phyloP scores from a whole-genome alignment of 2,888 invertebrate species.

The Meteorus cinctellus region DNA sequence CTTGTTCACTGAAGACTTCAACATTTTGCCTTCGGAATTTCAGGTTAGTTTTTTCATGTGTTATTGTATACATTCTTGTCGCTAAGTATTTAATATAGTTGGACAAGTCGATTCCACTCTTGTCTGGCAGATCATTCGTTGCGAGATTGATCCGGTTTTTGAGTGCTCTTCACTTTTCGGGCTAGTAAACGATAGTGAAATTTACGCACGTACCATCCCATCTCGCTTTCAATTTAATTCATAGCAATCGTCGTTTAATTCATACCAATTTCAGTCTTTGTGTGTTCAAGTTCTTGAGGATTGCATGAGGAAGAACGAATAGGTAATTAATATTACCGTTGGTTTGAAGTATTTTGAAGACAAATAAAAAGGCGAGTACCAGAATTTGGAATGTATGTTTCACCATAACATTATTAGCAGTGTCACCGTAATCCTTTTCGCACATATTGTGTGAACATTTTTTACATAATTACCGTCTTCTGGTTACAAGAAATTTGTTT shows the following conservation, averaged over 20 bases:
- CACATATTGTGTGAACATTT: too few species aligned
- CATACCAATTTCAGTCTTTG: too few species aligned
- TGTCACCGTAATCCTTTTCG: too few species aligned
- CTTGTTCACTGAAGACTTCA: not conserved
- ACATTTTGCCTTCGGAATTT: slow-evolving; percentile 4
- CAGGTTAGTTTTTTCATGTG: slow-evolving; percentile 16
- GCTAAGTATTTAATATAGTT: not conserved
- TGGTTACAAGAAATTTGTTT: not conserved
- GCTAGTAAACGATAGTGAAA: slow-evolving; percentile 42
- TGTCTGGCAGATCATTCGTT: slow-evolving; percentile 3
- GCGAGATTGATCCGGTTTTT: slow-evolving; percentile 37
- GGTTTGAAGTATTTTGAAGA: too few species aligned
- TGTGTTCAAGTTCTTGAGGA: too few species aligned
- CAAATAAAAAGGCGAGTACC: too few species aligned
- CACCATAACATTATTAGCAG: too few species aligned
- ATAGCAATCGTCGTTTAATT: too few species aligned
- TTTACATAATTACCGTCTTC: too few species aligned
- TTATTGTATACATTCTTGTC: not conserved
- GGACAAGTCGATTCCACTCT: not conserved
- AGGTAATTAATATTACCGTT: too few species aligned
- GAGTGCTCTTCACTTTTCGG: slow-evolving; percentile 33
- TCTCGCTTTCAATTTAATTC: slow-evolving; percentile 26
- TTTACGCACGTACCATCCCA: not conserved
- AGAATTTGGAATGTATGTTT: too few species aligned
- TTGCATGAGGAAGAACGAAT: too few species aligned